Evolutionary conservation across 1,140 invertebrate species (phyloP), one percentile per base, ranked within the genome.

Genomic region (Leptonema lineaticorne): DNA sequence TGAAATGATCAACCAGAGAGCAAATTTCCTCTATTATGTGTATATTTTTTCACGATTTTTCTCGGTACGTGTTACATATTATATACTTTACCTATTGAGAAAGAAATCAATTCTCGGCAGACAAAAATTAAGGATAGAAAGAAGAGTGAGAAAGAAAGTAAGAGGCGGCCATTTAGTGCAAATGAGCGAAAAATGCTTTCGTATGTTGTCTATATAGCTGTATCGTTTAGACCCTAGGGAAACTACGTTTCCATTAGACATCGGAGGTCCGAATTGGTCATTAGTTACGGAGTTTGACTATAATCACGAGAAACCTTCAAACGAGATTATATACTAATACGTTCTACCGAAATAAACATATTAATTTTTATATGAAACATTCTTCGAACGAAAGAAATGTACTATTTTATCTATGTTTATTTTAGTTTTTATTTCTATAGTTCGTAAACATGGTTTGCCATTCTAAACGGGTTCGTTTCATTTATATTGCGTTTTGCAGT

Each of bases 171-270:
- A 53, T 53, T 53, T 53, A 53, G 50, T 53, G 50, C 50, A 53
- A 53, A 53, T 53, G 50, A 53, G 50, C 50, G 50, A 53, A 53
- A 53, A 53, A 53, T 53, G 50, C 50, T 53, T 53, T 53, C 50
- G 50, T 53, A 26, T 53, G 50, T 53, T 53, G 20, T 24, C 20
- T 53, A 26, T 53, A 53, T 53, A 22, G 2, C 16, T 26, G 22
- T 53, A 53, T 53, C 20, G 9, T 53, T 53, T 24, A 24, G 50
- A 14, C 50, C 27, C 50, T 53, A 22, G 50, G 27, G 50, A 53
- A 11, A 24, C 50, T 53, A 26, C 50, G 50, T 53, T 26, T 53
- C 50, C 50, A 53, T 53, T 53, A 53, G 22, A 22, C 18, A 11
- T 53, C 50, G 27, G 50, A n/a, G 50, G 50, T 53, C 50, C 11